phyloP scores from a whole-genome alignment of 2,113 vertebrate species.

The Hemibagrus wyckioides region DNA sequence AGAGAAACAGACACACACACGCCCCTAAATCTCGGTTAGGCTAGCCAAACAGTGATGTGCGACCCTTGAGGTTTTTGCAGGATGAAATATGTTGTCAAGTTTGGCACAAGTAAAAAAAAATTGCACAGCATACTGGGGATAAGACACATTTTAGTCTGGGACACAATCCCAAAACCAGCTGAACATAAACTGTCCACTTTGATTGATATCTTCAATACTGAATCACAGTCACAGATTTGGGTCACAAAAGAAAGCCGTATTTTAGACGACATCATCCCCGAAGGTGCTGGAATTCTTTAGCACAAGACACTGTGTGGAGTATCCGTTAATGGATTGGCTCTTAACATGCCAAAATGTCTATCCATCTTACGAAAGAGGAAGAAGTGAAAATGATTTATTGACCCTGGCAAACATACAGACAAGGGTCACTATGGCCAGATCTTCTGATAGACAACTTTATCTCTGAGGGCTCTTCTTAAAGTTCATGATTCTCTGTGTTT shows the following conservation, averaged over 20 bases:
- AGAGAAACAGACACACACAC: conserved; percentile 25
- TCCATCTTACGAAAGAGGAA: conserved; percentile 37
- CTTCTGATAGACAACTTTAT: conserved; percentile 39
- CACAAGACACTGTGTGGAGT: conserved; percentile 47
- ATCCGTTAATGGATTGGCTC: conserved; percentile 44
- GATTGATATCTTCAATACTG: conserved; percentile 26
- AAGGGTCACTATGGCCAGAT: conserved; percentile 43
- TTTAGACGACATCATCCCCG: conserved; percentile 24
- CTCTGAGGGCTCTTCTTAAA: conserved; percentile 33
- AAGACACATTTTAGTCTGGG: not conserved
- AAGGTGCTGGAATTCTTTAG: conserved; percentile 43
- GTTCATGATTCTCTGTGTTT: conserved; percentile 28
- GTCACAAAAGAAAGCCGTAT: conserved; percentile 23
- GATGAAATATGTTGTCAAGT: conserved; percentile 36
- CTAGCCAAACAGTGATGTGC: conserved; percentile 35
- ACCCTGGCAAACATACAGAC: conserved; percentile 50
- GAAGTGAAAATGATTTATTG: conserved; percentile 52
- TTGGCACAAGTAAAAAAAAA: conserved; percentile 34
- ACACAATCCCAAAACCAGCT: not conserved
- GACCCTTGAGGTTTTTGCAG: conserved; percentile 30
- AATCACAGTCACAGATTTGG: not conserved
- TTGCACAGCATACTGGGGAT: conserved; percentile 1
- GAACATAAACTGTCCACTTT: conserved; percentile 12
- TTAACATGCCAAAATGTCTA: conserved; percentile 52
- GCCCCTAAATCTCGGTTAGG: conserved; percentile 40